Evolutionary conservation across 2,797 vertebrate species (phyloP), one percentile per base, ranked within the genome.

Genomic region (Pangasius mekongensis): DNA sequence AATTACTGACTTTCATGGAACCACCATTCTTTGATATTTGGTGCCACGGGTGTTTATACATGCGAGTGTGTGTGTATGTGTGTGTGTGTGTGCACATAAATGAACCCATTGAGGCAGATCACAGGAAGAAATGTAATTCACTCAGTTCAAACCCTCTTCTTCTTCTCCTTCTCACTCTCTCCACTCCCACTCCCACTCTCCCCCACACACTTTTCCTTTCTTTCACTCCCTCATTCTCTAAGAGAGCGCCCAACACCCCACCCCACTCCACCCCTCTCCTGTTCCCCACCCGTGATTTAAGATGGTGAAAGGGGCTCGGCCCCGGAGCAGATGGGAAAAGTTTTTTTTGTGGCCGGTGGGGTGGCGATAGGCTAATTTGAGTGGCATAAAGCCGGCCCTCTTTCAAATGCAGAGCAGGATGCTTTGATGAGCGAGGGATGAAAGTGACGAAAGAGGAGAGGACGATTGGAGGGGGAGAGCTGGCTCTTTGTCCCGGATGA

Each of bases 1-100:
- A 94, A 95, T 96, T 95, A 95, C 95, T 97, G 95, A 96, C 96
- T 97, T 96, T 94, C 94, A 96, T 95, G 95, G 94, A 94, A 94
- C 93, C 92, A 66, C 88, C 86, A 90, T 89, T 93, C 95, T 95
- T 95, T 96, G 94, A 96, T 95, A 94, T 93, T 90, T 94, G 92
- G 92, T 83, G 93, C 92, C 87, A 87, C 22, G 80, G 78, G 86
- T 84, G 84, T 80, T 67, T 14, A 54, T 78, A 27, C 43, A 43
- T 69, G 52, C 13, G 2, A 13, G 39, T 16, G 67, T n/a, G 39
- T 43, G 18, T 58, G 43, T 54, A 58, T n/a, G 43, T 52, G 43
- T 5, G 16, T 77, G 84, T 36, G 69, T 77, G 74, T 69, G 67
- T 22, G 80, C 52, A 20, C 30, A 67, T 78, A 86, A 86, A 86